A percentile compares a stretch with the other conserved stretches of the same genome.
Conservation (phyloP, 2,797 vertebrate species). For the Peromyscus nudipes region DNA sequence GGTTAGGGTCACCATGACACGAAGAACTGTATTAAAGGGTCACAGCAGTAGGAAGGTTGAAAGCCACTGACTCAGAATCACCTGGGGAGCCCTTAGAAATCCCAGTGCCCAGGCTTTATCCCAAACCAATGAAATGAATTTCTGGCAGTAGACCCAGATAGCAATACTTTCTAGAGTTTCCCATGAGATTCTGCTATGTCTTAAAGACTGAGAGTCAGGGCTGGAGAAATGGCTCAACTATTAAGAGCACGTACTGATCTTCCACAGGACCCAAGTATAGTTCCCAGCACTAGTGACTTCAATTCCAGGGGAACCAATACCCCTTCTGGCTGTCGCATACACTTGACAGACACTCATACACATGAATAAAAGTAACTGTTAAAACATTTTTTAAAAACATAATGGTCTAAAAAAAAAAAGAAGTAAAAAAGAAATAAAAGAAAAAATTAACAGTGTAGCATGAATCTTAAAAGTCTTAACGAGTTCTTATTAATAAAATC, state of each 20-base stretch:
- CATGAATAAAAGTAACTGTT: neutral
- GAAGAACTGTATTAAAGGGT: neutral
- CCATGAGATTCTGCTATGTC: neutral
- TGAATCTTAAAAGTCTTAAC: no score
- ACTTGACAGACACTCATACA: neutral
- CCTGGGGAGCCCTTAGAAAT: neutral
- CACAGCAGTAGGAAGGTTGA: neutral
- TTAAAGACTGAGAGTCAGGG: neutral
- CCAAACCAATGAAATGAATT: neutral
- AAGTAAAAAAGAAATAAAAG: neutral
- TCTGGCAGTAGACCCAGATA: neutral
- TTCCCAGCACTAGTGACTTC: neutral
- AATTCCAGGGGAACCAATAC: neutral
- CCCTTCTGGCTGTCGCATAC: neutral
- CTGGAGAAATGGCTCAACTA: neutral
- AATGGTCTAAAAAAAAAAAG: no score
- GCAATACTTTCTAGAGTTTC: neutral
- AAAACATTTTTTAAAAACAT: neutral
- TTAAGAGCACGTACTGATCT: neutral
- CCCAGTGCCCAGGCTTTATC: neutral
- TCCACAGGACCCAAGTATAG: neutral
- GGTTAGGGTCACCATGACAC: neutral
- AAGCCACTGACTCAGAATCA: neutral
- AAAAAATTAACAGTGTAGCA: no score
- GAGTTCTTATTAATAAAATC: no score